These are phyloP conservation scores for Nothobranchius furzeri DNA, from an alignment of 2,113 vertebrate species.

Conservation along the genomic window DNA sequence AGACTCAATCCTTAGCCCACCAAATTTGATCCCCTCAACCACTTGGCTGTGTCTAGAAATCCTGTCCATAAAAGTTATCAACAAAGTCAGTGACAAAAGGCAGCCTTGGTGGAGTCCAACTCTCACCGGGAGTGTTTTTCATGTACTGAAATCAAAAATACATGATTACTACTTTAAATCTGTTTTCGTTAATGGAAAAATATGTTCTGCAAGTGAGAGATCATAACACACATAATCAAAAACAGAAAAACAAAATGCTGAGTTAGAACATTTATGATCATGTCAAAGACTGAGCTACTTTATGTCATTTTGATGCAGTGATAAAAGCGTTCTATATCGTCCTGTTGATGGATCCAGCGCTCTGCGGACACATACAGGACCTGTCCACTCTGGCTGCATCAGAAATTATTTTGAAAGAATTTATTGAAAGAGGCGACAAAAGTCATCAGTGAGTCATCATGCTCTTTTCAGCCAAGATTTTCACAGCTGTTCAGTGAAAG, in stretches of 20 bases:
- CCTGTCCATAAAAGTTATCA: too few relatives aligned
- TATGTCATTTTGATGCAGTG: background rate
- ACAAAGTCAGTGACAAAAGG: too few relatives aligned
- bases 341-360: background rate
- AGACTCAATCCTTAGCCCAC: too few relatives aligned
- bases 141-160: background rate
- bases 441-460: constrained; percentile 2
- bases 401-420: background rate
- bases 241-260: background rate
- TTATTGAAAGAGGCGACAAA: background rate
- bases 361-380: background rate
- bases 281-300: constrained; percentile 5
- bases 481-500: background rate
- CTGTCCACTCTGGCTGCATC: background rate
- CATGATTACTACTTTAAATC: background rate
- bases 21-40: too few relatives aligned
- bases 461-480: background rate
- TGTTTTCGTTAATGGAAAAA: constrained; percentile 6
- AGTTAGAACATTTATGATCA: constrained; percentile 7
- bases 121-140: background rate
- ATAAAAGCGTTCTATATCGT: constrained; percentile 2
- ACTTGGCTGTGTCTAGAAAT: too few relatives aligned
- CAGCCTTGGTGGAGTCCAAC: too few relatives aligned
- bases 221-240: background rate
- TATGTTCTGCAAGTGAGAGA: background rate